Base-by-base conservation (phyloP, 2,888 invertebrate genomes). In the Amorpha juglandis region DNA sequence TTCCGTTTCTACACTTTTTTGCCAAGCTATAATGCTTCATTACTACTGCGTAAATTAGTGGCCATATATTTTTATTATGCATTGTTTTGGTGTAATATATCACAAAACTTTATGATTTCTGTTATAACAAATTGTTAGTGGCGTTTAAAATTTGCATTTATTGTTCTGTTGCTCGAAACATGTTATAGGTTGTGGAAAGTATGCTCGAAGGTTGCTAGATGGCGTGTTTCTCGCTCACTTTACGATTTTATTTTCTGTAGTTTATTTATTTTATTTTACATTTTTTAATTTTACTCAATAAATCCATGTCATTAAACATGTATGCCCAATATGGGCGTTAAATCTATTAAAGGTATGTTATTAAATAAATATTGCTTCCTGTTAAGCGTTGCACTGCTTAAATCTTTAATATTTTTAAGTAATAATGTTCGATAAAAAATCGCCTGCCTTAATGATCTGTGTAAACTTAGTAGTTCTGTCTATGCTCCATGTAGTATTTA, bases 381-480 rank as follows among this genome's bases (percentile, higher is more conserved):
- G 83, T 85, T 84, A 82, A 83, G 86, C 86, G 82, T 82, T 83
- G 83, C 84, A 86, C 84, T 83, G 87, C 87, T 86, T 83, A 76
- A 82, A 79, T 82, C 81, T 82, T 42, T 80, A 79, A 81, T 82
- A 82, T 78, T 78, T n/a, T 80, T 79, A 85, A 84, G 83, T 83
- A 78, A 76, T 42, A 58, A 58, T 82, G 83, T 79, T 84, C 78
- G 83, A 82, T 83, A 82, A 45, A 45, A 58, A 73, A 81, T 79
- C 75, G 80, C 84, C 83, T 87, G 88, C 88, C 88, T 88, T 88
- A 87, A 81, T 83, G 82, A 66, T 52, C 51, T 78, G 77, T 80
- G 74, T 80, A 80, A 79, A 78, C 78, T 76, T 75, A 74, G 80
- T 81, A 82, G 77, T 81, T 82, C 77, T 78, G 75, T 82, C 79